phyloP scores from a whole-genome alignment of 2,113 vertebrate genomes.

The Myotis yumanensis region DNA sequence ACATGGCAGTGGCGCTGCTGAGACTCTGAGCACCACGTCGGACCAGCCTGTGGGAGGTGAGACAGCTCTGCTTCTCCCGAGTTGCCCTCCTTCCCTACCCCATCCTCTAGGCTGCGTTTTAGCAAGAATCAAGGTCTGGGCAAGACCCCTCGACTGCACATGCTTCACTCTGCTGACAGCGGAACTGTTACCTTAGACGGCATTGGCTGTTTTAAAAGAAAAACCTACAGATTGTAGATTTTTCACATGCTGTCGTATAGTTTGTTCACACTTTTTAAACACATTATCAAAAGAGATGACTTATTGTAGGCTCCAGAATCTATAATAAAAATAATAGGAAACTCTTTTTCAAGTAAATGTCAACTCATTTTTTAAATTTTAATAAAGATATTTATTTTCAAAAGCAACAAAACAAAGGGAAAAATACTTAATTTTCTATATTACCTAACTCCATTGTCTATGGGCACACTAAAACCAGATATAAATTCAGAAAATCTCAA shows the following conservation, averaged over 20 bases:
- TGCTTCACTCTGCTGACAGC: neutral
- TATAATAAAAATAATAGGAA: constrained; percentile 5
- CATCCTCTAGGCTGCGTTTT: neutral
- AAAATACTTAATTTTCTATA: neutral
- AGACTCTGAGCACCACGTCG: neutral
- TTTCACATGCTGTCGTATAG: neutral
- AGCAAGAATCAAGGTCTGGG: neutral
- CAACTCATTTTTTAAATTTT: neutral
- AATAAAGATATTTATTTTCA: neutral
- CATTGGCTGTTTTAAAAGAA: neutral
- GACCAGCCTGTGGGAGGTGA: neutral
- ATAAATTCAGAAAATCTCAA: constrained; percentile 31
- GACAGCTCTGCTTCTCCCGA: accelerated
- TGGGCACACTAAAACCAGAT: neutral
- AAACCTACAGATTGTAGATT: neutral
- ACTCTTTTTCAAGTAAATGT: constrained; percentile 35
- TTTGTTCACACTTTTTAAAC: neutral
- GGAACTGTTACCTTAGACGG: neutral
- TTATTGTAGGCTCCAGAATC: neutral
- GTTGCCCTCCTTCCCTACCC: too few species aligned
- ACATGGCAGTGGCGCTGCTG: accelerated
- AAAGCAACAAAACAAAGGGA: neutral
- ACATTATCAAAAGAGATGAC: constrained; percentile 7
- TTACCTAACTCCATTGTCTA: neutral
- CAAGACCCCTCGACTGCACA: neutral